Percentiles rank a stretch among this genome's conserved stretches.
Evolutionary conservation across 53 echinoderm and acorn worm genomes (phyloP).

Genomic region (Paelopatides confundens): DNA sequence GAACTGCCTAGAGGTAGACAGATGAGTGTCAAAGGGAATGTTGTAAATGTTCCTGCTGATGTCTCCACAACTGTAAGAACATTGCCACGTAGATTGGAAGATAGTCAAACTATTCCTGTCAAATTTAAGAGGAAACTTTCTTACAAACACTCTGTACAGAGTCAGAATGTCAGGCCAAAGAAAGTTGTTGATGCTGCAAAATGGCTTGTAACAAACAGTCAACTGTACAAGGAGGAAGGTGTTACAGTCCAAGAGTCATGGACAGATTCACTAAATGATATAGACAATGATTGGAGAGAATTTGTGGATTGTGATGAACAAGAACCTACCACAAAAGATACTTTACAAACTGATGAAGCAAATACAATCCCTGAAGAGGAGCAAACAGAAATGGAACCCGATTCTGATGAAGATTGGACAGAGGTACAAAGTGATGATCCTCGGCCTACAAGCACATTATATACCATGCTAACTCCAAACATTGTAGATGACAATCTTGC

Average conservation of each 20-base stretch:
- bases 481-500: slow-evolving; percentile 29
- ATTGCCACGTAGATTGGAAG: slow-evolving; percentile 36
- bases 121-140: slow-evolving; percentile 62
- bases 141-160: slow-evolving; percentile 44
- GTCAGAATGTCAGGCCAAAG: slow-evolving; percentile 58
- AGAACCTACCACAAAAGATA: neutral
- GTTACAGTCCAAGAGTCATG: slow-evolving; percentile 2
- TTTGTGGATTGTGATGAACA: neutral
- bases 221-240: slow-evolving; percentile 36
- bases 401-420: slow-evolving; percentile 52
- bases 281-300: slow-evolving; percentile 23
- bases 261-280: neutral
- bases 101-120: slow-evolving; percentile 46
- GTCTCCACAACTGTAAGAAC: slow-evolving; percentile 8
- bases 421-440: slow-evolving; percentile 44
- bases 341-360: neutral
- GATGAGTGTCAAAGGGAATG: slow-evolving; percentile 42
- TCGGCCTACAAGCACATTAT: slow-evolving; percentile 36
- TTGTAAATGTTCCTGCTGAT: slow-evolving; percentile 56
- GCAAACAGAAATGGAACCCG: neutral
- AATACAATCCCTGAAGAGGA: neutral
- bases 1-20: slow-evolving; percentile 60
- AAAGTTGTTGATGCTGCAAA: slow-evolving; percentile 63
- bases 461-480: slow-evolving; percentile 52
- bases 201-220: slow-evolving; percentile 41